Conservation (phyloP, 2,888 invertebrate genomes). For the Synanthedon formicaeformis region DNA sequence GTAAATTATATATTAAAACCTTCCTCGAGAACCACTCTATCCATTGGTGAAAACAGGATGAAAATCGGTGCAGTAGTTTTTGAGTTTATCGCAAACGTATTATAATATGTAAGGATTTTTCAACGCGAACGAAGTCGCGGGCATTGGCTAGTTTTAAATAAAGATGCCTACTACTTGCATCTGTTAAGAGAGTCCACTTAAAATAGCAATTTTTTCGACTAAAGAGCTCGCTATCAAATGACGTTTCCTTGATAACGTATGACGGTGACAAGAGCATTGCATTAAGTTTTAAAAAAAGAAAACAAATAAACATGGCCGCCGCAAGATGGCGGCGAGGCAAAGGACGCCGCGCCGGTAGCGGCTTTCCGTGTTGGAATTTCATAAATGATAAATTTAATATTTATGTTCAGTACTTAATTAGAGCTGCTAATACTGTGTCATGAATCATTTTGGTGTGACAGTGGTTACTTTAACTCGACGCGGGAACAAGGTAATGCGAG, state of each 20-base stretch:
- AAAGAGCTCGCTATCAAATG: constrained; percentile 9
- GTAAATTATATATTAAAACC: too few species aligned
- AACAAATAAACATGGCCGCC: constrained; percentile 55
- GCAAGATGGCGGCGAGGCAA: constrained; percentile 59
- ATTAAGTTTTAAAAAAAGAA: constrained; percentile 47
- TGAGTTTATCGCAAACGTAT: too few species aligned
- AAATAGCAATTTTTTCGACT: neutral
- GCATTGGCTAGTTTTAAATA: too few species aligned
- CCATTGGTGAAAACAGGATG: too few species aligned
- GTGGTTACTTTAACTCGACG: neutral
- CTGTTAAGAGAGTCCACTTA: neutral
- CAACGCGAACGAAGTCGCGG: too few species aligned
- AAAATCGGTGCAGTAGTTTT: too few species aligned
- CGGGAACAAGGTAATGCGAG: too few species aligned
- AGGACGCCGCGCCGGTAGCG: constrained; percentile 58
- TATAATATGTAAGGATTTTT: too few species aligned
- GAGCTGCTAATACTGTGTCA: constrained; percentile 26
- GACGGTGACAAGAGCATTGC: constrained; percentile 59
- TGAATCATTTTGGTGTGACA: constrained; percentile 29
- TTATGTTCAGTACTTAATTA: constrained; percentile 37
- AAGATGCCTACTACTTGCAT: too few species aligned
- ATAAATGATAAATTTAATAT: constrained; percentile 69
- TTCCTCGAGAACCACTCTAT: too few species aligned
- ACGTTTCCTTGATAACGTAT: constrained; percentile 34
- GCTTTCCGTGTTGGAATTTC: constrained; percentile 48